Conservation (phyloP, 2,797 vertebrate genomes). For the Sebastes ruberrimus region DNA sequence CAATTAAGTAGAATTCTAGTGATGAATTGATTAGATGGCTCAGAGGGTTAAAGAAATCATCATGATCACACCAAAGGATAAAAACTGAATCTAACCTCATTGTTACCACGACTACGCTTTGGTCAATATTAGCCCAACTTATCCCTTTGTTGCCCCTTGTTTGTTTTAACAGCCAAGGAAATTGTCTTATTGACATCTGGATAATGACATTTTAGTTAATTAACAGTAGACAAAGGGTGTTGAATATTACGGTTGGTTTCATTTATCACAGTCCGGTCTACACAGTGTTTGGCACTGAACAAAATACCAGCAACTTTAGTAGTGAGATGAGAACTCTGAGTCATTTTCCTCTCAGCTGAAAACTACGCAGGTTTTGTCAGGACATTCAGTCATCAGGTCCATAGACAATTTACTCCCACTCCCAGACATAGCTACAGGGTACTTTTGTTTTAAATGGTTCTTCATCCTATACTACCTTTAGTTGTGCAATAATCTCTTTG, state of each 20-base stretch:
- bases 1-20: neutral
- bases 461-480: neutral
- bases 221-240: neutral
- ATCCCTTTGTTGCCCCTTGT: neutral
- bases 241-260: neutral
- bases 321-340: neutral
- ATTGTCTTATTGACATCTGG: neutral
- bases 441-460: neutral
- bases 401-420: neutral
- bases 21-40: neutral
- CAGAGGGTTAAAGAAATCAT: neutral
- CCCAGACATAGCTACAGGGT: neutral
- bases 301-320: neutral
- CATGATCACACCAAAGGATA: neutral
- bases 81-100: neutral
- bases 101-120: neutral
- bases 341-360: neutral
- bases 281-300: neutral
- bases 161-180: neutral
- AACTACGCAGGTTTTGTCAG: neutral
- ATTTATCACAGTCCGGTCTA: neutral
- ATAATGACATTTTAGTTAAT: constrained; percentile 7
- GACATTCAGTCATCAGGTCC: neutral
- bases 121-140: neutral
- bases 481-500: neutral